Evolutionary conservation across 2,888 invertebrate genomes (phyloP).

Genomic region (Clusia tigrina): DNA sequence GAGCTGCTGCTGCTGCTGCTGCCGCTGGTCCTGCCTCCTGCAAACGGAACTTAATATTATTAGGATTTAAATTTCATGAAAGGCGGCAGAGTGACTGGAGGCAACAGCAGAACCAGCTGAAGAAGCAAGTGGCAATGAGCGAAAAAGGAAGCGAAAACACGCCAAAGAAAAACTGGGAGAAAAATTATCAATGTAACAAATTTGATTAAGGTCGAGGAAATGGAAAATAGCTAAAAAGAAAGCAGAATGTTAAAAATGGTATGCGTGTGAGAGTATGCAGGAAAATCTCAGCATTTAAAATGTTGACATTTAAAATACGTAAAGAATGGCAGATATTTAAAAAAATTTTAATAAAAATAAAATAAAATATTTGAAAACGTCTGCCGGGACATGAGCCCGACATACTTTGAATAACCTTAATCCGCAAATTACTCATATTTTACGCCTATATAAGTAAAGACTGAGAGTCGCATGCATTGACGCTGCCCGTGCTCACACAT

Average conservation of each 20-base stretch:
- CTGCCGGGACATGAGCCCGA: too few species aligned
- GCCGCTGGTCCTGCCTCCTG: not conserved
- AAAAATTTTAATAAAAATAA: not conserved
- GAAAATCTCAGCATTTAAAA: too few species aligned
- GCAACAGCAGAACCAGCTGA: not conserved
- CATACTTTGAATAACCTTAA: too few species aligned
- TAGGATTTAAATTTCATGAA: constrained; percentile 10
- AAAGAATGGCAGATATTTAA: too few species aligned
- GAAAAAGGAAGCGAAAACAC: not conserved
- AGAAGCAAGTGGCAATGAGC: not conserved
- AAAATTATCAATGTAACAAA: constrained; percentile 16
- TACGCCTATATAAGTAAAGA: too few species aligned
- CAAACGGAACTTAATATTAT: not conserved
- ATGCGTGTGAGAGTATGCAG: too few species aligned
- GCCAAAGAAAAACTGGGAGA: not conserved
- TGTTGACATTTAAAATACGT: too few species aligned
- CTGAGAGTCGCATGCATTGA: too few species aligned
- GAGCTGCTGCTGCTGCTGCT: not conserved
- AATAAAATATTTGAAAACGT: too few species aligned
- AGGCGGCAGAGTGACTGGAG: not conserved
- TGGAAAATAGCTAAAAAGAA: not conserved
- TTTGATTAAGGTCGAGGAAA: constrained; percentile 16
- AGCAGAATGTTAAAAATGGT: not conserved
- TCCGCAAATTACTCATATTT: too few species aligned
- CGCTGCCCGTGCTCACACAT: too few species aligned